These are phyloP conservation scores for Telmatherina bonti DNA, from an alignment of 2,797 vertebrate species.

Conservation along the genomic window DNA sequence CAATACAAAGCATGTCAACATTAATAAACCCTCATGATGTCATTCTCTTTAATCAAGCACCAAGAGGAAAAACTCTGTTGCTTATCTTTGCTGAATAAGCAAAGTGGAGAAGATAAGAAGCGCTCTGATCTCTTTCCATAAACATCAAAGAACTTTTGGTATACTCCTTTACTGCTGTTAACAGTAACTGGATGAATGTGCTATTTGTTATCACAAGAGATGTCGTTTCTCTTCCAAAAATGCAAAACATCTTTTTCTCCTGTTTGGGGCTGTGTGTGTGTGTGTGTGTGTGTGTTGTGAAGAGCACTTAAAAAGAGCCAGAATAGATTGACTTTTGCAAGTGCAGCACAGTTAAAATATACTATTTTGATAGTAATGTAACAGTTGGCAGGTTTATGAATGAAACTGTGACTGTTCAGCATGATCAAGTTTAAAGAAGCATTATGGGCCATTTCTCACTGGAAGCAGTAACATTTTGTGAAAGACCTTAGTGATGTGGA, in stretches of 20 bases:
- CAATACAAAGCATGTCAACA: no score
- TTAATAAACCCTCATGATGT: neutral
- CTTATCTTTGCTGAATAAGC: constrained; percentile 32
- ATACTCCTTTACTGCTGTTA: constrained; percentile 23
- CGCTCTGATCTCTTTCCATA: constrained; percentile 1
- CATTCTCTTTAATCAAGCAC: neutral
- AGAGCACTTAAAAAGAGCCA: no score
- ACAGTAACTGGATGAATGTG: constrained; percentile 15
- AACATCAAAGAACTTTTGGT: neutral
- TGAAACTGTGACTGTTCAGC: no score
- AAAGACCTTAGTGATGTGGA: neutral
- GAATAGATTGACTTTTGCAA: neutral
- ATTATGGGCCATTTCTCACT: neutral
- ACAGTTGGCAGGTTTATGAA: no score
- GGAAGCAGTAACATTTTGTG: no score
- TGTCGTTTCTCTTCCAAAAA: neutral
- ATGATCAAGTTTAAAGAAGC: neutral
- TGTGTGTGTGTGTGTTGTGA: no score
- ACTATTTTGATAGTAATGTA: no score
- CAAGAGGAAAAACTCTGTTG: no score
- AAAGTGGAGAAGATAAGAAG: neutral
- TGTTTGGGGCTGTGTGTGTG: neutral
- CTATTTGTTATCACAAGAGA: constrained; percentile 25
- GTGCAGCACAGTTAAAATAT: no score
- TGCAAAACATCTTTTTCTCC: constrained; percentile 1